Evolutionary conservation across 1,140 invertebrate species (phyloP), one percentile per base, ranked within the genome.

Genomic region (Drosophila ercepeae): DNA sequence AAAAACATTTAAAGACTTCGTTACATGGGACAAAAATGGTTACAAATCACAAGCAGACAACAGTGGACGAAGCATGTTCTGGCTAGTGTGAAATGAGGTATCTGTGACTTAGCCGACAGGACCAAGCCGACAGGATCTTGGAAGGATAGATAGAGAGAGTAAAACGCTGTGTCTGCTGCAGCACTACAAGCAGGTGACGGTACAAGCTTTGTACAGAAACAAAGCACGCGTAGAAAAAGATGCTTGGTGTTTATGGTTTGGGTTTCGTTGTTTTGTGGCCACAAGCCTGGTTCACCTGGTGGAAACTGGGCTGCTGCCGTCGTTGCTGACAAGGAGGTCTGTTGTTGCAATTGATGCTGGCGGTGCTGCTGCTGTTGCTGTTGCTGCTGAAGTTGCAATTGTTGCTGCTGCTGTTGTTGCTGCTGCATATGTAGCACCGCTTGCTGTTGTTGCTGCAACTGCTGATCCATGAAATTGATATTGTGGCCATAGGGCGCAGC

Each of bases 201-300:
- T 39, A n/a, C 59, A 69, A 81, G 68, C 77, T 81, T 82, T 81
- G 78, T 77, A 81, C 78, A 81, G 53, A 46, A 77, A 77, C 78
- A 77, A 83, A 82, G 77, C 77, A 57, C 55, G 55, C 59, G 49
- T 60, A 18, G 67, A 34, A 57, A 59, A 9, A 52, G 39, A 59
- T 77, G 51, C 32, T 18, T 60, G 57, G 50, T 71, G 34, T 67
- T 54, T 55, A 58, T 60, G 36, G 34, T 19, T 63, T 60, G n/a
- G 25, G 16, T 42, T 55, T 59, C 19, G 42, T 50, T 27, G 14
- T 29, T 55, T 18, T 49, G 42, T 49, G 54, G 25, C 54, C 19
- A 70, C 57, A 11, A 32, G 29, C 29, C 29, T 32, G 45, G 53
- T 83, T 88, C 82, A 86, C 83, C 81, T 88, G 83, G 63, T 19